phyloP scores from a whole-genome alignment of 2,113 vertebrate species.

The Calidris pugnax region DNA sequence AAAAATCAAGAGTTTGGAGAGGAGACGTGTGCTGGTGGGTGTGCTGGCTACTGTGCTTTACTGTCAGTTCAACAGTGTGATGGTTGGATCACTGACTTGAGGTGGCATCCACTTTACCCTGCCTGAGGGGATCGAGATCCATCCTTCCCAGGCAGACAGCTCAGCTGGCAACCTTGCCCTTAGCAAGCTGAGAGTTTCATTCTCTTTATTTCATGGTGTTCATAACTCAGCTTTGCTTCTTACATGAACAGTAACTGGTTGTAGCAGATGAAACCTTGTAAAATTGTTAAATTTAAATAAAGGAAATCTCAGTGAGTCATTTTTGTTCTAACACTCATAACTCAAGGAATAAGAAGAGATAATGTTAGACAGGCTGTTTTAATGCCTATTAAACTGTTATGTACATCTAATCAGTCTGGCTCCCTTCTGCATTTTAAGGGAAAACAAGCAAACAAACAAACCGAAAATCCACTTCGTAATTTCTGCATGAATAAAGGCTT shows the following conservation, averaged over 20 bases:
- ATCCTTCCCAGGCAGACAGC: not conserved
- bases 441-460: not conserved
- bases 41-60: not conserved
- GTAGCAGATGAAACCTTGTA: not conserved
- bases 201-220: not conserved
- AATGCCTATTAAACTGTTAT: not conserved
- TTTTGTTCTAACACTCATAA: not conserved
- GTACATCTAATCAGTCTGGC: not conserved
- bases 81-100: not conserved
- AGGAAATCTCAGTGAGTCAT: not conserved
- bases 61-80: accelerated
- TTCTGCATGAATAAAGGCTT: not conserved
- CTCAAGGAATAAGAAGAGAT: not conserved
- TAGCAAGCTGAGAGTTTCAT: not conserved
- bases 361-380: not conserved
- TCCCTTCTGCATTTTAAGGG: not conserved
- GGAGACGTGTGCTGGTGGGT: not conserved
- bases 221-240: not conserved
- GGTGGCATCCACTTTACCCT: accelerated
- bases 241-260: not conserved
- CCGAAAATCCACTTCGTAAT: not conserved
- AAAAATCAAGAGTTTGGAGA: not conserved
- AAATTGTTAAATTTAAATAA: not conserved
- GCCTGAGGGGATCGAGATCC: not conserved
- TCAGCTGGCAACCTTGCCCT: not conserved